Base-by-base conservation (phyloP, 1,140 invertebrate species). In the Anoplophora glabripennis region DNA sequence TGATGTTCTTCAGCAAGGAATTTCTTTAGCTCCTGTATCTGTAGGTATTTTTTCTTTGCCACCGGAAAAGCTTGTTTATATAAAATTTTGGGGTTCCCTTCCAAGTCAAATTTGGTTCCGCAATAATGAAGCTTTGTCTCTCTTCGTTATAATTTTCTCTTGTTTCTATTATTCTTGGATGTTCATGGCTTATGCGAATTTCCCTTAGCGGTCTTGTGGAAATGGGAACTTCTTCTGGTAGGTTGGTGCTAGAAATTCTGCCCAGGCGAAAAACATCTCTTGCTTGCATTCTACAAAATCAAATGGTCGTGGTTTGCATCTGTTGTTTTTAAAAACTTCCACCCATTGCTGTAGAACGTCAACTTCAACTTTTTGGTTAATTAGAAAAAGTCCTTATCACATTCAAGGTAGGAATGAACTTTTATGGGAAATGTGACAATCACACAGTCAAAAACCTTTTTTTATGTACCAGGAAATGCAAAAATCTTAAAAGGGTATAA, bases 271-370 rank as follows among this genome's bases (percentile, higher is more conserved):
- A 48, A 48, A 48, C 46, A 48, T 48, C n/a, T n/a, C n/a, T n/a
- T n/a, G n/a, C 46, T 48, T 48, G 46, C 18, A 48, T 21, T 48
- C 46, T 48, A 48, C 12, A 48, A 48, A 8, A 48, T 48, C 46
- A 48, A 48, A 48, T 48, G 46, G 18, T 48, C 46, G 46, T 48
- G 46, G 9, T 48, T 48, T 48, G 46, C 46, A 48, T 48, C 18
- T 48, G 46, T 9, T 21, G 46, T 48, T 48, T 48, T 48, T 37
- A 7, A 37, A 37, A 37, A 37, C 36, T 37, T 37, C 36, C 36
- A 37, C 36, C 36, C 36, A n/a, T 37, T 37, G 36, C 36, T 37
- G 36, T 37, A n/a, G 36, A 37, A 37, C 36, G n/a, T 37, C 36
- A 37, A 37, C 36, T 8, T 37, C n/a, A 37, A 7, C n/a, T 37